Evolutionary conservation across 2,888 invertebrate species (phyloP).

Genomic region (Marronus borbonicus): DNA sequence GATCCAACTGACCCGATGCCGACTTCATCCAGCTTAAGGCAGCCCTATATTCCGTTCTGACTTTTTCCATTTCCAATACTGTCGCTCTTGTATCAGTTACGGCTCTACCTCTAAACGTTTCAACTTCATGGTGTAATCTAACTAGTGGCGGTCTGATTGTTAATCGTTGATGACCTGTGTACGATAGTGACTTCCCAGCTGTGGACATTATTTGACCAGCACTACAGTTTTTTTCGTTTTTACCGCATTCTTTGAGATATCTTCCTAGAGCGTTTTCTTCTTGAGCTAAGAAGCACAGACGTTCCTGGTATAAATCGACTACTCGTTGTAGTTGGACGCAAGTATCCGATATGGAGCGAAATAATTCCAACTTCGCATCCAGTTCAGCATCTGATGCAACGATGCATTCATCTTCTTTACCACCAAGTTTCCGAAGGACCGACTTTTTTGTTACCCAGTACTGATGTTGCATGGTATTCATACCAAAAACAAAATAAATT

Average conservation of each 20-base stretch:
- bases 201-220: constrained; percentile 88
- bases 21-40: constrained; percentile 99
- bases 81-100: constrained; percentile 94
- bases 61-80: constrained; percentile 94
- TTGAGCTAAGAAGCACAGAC: constrained; percentile 92
- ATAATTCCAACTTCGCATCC: constrained; percentile 95
- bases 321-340: constrained; percentile 89
- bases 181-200: constrained; percentile 82
- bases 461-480: constrained; percentile 86
- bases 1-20: constrained; percentile 94
- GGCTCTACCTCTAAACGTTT: constrained; percentile 95
- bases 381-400: constrained; percentile 96
- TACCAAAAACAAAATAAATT: constrained; percentile 49
- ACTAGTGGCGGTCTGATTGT: constrained; percentile 89
- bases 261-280: constrained; percentile 94
- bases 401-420: constrained; percentile 98
- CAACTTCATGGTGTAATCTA: constrained; percentile 95
- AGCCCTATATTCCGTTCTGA: constrained; percentile 95
- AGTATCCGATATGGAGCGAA: constrained; percentile 93
- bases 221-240: constrained; percentile 87
- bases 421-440: constrained; percentile 92
- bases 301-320: constrained; percentile 94
- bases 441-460: constrained; percentile 99
- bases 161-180: constrained; percentile 89
- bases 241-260: constrained; percentile 94